Evolutionary conservation across 2,888 invertebrate genomes (phyloP).

Genomic region (Xestia ashworthii): DNA sequence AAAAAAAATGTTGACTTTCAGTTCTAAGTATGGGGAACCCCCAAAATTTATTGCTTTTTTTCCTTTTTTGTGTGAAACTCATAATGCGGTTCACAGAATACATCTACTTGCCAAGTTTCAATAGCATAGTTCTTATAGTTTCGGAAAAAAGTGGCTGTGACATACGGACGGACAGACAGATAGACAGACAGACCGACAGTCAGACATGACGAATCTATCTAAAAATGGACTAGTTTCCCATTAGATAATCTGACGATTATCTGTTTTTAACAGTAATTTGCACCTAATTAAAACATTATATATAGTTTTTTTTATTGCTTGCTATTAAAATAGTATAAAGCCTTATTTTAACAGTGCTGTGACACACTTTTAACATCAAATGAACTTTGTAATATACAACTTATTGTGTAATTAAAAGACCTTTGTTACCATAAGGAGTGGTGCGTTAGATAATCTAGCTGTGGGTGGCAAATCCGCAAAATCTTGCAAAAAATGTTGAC

Average conservation of each 20-base stretch:
- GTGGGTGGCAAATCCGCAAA: conserved; percentile 53
- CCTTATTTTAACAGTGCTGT: conserved; percentile 22
- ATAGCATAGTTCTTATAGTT: no score
- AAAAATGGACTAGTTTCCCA: conserved; percentile 27
- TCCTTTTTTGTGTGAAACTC: no score
- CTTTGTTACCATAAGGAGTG: conserved; percentile 56
- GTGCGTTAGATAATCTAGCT: conserved; percentile 60
- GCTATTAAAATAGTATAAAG: conserved; percentile 25
- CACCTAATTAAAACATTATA: conserved; percentile 10
- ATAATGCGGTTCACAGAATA: no score
- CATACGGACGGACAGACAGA: no score
- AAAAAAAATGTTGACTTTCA: no score
- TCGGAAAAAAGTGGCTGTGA: no score
- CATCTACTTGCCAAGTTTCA: no score
- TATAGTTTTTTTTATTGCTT: conserved; percentile 4
- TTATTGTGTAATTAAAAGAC: conserved; percentile 59
- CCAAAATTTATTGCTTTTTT: no score
- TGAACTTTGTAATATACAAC: conserved; percentile 39
- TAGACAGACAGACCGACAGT: no score
- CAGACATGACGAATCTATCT: no score
- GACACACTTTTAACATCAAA: conserved; percentile 55
- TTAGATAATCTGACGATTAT: conserved; percentile 9
- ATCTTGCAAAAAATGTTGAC: conserved; percentile 49
- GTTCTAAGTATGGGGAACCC: no score
- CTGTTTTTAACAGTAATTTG: conserved; percentile 3